These are phyloP conservation scores for Amphipyra tragopoginis DNA, from an alignment of 2,888 invertebrate genomes.

Conservation along the genomic window DNA sequence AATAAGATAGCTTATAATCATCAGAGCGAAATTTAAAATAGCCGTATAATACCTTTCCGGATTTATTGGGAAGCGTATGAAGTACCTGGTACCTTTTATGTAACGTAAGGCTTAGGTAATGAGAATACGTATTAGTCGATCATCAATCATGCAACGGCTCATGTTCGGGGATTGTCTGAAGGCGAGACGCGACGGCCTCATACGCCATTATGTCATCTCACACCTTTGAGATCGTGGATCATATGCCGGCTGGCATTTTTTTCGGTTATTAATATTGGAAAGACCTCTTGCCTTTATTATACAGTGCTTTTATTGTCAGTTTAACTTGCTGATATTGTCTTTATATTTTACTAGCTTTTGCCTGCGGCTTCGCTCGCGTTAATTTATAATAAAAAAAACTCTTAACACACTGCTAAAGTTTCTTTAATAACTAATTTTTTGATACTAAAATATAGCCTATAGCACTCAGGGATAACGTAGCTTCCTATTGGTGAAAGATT, in stretches of 20 bases:
- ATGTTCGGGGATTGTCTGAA: slow-evolving; percentile 70
- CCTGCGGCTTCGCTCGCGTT: no score
- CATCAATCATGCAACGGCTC: slow-evolving; percentile 76
- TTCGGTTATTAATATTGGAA: slow-evolving; percentile 57
- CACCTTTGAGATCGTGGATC: slow-evolving; percentile 67
- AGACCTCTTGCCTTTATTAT: slow-evolving; percentile 42
- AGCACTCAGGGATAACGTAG: no score
- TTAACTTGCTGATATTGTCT: slow-evolving; percentile 6
- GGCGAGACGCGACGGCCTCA: slow-evolving; percentile 56
- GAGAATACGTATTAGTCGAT: slow-evolving; percentile 73
- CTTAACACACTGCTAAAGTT: no score
- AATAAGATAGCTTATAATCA: slow-evolving; percentile 36
- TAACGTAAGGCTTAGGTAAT: slow-evolving; percentile 68
- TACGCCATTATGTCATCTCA: slow-evolving; percentile 69
- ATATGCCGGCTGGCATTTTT: slow-evolving; percentile 54
- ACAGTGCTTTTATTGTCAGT: slow-evolving; percentile 30
- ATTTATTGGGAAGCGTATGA: slow-evolving; percentile 45
- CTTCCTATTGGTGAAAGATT: no score
- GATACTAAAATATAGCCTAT: no score
- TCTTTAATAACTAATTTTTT: no score
- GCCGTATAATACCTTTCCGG: slow-evolving; percentile 38
- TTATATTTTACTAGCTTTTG: not conserved
- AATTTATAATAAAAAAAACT: no score
- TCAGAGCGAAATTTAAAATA: slow-evolving; percentile 43
- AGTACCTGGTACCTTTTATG: slow-evolving; percentile 58